Evolutionary conservation across 2,888 invertebrate genomes (phyloP).

Genomic region (Heliconius ethilla): DNA sequence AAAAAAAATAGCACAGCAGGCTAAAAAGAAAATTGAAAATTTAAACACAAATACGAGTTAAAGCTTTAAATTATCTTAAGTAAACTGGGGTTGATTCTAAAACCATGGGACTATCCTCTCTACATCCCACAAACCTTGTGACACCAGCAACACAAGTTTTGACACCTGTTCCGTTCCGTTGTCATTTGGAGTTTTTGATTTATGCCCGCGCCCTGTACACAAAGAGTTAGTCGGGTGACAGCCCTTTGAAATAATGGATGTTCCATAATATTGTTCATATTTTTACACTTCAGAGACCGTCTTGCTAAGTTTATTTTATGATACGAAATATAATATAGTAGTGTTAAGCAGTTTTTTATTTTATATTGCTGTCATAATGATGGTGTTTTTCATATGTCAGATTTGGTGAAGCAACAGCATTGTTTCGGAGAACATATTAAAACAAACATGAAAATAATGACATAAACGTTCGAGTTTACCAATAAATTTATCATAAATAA

Average conservation of each 20-base stretch:
- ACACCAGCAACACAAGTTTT: constrained; percentile 47
- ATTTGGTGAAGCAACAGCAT: not conserved
- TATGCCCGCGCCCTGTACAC: constrained; percentile 48
- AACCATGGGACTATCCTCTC: not conserved
- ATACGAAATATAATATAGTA: constrained; percentile 1
- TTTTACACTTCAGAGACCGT: constrained; percentile 25
- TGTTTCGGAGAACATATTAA: not conserved
- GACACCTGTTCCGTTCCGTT: constrained; percentile 53
- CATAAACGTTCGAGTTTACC: too few species aligned
- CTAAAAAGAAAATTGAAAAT: not conserved
- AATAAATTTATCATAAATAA: too few species aligned
- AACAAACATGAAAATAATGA: too few species aligned
- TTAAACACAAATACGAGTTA: too few species aligned
- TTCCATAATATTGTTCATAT: constrained; percentile 32
- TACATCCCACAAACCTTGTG: not conserved
- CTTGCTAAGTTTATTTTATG: constrained; percentile 5
- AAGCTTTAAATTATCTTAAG: not conserved
- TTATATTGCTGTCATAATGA: not conserved
- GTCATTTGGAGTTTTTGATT: constrained; percentile 72
- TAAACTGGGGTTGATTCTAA: not conserved
- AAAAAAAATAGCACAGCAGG: not conserved
- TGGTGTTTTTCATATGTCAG: not conserved
- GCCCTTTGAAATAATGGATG: constrained; percentile 42
- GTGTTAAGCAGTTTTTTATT: not conserved
- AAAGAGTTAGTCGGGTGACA: constrained; percentile 41